Evolutionary conservation across 2,113 vertebrate genomes (phyloP).

Genomic region (Azemiops feae): DNA sequence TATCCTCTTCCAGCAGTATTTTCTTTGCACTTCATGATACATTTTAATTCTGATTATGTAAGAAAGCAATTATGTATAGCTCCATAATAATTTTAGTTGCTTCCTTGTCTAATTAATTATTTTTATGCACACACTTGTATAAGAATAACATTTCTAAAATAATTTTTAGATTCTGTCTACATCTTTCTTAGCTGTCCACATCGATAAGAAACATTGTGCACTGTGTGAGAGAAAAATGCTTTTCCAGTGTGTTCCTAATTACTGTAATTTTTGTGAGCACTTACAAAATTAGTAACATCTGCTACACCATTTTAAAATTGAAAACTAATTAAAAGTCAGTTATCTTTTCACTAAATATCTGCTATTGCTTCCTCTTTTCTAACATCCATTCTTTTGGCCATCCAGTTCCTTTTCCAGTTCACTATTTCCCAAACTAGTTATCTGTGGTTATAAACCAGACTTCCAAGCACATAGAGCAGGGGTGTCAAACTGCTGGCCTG

Average conservation of each 20-base stretch:
- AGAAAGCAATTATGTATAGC: too few relatives aligned
- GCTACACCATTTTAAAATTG: too few relatives aligned
- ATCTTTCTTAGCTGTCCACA: not conserved
- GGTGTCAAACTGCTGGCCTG: too few relatives aligned
- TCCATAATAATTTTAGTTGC: not conserved
- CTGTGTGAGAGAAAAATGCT: not conserved
- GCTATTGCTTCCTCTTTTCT: not conserved
- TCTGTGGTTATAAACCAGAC: not conserved
- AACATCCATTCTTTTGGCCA: not conserved
- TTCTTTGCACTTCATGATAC: not conserved
- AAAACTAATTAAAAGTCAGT: too few relatives aligned
- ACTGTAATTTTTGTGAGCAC: too few relatives aligned
- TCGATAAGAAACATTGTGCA: not conserved
- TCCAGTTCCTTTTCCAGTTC: not conserved
- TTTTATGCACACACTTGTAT: not conserved
- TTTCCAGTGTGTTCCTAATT: too few relatives aligned
- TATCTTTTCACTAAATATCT: not conserved
- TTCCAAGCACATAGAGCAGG: not conserved
- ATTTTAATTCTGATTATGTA: not conserved
- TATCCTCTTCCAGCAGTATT: not conserved
- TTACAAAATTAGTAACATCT: too few relatives aligned
- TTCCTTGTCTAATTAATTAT: not conserved
- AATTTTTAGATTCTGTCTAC: not conserved
- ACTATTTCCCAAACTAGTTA: not conserved
- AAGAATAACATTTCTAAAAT: not conserved